These are phyloP conservation scores for Onychomys torridus DNA, from an alignment of 2,797 vertebrate genomes.

Conservation along the genomic window DNA sequence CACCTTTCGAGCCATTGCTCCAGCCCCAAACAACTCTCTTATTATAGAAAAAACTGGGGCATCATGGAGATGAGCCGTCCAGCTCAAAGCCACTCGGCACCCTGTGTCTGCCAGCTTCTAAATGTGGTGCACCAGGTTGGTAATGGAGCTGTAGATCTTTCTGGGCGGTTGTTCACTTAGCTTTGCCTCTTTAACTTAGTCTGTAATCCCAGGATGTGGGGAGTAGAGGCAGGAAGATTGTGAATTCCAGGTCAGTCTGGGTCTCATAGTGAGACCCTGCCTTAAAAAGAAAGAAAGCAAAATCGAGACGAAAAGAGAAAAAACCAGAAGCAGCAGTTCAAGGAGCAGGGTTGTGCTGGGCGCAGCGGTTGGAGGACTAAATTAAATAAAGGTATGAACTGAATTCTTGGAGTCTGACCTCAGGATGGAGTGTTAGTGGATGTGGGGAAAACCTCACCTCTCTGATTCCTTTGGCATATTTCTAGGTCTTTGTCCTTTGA, in stretches of 20 bases:
- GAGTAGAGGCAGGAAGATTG: not conserved
- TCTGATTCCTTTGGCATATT: not conserved
- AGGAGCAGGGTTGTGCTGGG: too few relatives aligned
- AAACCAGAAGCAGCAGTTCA: not conserved
- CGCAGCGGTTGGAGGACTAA: not conserved
- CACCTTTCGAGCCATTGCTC: not conserved
- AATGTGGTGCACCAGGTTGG: not conserved
- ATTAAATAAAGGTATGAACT: not conserved
- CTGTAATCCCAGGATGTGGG: not conserved
- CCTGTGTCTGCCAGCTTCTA: not conserved
- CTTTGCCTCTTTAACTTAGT: not conserved
- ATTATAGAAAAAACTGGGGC: not conserved
- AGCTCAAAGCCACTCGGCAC: not conserved
- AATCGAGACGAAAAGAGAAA: too few relatives aligned
- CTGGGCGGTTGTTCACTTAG: not conserved
- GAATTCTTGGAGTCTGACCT: not conserved
- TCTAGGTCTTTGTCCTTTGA: slow-evolving; percentile 16
- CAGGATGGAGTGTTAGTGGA: not conserved
- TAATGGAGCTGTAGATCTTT: not conserved
- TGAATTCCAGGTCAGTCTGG: not conserved
- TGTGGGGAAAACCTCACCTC: not conserved
- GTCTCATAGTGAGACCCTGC: not conserved
- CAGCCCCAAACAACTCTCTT: not conserved
- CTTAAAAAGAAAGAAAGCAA: not conserved
- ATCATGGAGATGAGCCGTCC: not conserved